Percentiles rank a stretch among this genome's conserved stretches.
phyloP scores from a whole-genome alignment of 1,140 invertebrate genomes.

The Drosophila oshimai region DNA sequence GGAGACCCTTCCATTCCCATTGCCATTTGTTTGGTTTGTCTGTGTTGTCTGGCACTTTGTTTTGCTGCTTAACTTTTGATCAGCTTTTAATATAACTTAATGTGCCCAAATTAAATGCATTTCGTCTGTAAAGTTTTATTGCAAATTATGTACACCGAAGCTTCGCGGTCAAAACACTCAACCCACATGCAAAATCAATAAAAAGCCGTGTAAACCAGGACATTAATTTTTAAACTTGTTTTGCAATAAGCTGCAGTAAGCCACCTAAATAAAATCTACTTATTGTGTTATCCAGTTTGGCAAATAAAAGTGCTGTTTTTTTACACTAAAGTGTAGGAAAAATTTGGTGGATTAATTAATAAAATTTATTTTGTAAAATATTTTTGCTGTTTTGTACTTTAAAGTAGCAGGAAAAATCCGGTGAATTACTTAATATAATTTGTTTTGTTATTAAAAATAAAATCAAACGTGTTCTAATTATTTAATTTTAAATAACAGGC shows the following conservation, averaged over 20 bases:
- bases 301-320: neutral
- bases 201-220: neutral
- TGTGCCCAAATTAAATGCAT: constrained; percentile 56
- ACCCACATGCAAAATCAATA: constrained; percentile 15
- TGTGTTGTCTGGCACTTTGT: constrained; percentile 41
- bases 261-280: neutral
- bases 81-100: constrained; percentile 57
- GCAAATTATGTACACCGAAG: constrained; percentile 20
- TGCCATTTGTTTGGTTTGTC: constrained; percentile 39
- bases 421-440: too few species aligned
- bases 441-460: too few species aligned
- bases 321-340: neutral
- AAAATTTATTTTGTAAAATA: too few species aligned
- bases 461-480: too few species aligned
- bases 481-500: too few species aligned
- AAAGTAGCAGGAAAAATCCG: too few species aligned
- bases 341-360: neutral
- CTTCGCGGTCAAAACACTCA: constrained; percentile 18
- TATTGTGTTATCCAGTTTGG: neutral
- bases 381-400: too few species aligned
- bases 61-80: constrained; percentile 68
- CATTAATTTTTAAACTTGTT: constrained; percentile 6
- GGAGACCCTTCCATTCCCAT: constrained; percentile 21
- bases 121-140: constrained; percentile 64
- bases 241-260: constrained; percentile 9